A percentile compares a stretch with the other conserved stretches of the same genome.
Conservation (phyloP, 2,888 invertebrate species). For the Halictus ligatus region DNA sequence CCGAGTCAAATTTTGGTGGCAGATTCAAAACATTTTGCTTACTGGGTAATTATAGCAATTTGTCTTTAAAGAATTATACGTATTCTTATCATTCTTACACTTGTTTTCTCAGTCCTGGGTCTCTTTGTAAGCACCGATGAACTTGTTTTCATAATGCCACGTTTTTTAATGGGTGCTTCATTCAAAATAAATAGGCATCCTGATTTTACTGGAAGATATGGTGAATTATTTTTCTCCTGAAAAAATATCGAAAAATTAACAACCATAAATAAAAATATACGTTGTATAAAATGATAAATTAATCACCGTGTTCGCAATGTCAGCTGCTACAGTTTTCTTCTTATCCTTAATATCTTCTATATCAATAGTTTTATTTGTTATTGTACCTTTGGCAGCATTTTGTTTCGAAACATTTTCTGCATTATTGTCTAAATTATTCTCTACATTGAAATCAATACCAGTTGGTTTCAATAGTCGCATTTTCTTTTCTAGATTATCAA, state of each 20-base stretch:
- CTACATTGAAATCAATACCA: neutral
- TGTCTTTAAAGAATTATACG: neutral
- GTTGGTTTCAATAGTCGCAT: neutral
- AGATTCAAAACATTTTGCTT: too few relatives aligned
- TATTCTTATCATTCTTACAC: conserved; percentile 31
- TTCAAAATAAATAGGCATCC: conserved; percentile 40
- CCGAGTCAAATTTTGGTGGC: too few relatives aligned
- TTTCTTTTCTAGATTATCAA: conserved; percentile 8
- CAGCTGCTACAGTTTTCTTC: conserved; percentile 16
- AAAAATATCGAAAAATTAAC: conserved; percentile 14
- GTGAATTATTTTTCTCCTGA: conserved; percentile 50
- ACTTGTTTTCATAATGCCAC: neutral
- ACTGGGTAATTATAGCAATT: neutral
- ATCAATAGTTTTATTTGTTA: neutral
- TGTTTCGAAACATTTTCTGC: neutral
- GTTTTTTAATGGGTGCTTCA: neutral
- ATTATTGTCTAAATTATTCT: neutral
- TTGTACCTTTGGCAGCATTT: neutral
- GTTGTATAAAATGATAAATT: neutral
- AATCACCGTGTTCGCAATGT: conserved; percentile 10
- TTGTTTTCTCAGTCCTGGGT: conserved; percentile 26
- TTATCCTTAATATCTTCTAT: neutral
- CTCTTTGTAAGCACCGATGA: conserved; percentile 55
- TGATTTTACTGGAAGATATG: conserved; percentile 50
- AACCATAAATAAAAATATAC: neutral